A percentile compares a stretch with the other conserved stretches of the same genome.
These are phyloP conservation scores for Choristoneura rosaceana DNA, from an alignment of 2,888 invertebrate genomes.

Conservation along the genomic window DNA sequence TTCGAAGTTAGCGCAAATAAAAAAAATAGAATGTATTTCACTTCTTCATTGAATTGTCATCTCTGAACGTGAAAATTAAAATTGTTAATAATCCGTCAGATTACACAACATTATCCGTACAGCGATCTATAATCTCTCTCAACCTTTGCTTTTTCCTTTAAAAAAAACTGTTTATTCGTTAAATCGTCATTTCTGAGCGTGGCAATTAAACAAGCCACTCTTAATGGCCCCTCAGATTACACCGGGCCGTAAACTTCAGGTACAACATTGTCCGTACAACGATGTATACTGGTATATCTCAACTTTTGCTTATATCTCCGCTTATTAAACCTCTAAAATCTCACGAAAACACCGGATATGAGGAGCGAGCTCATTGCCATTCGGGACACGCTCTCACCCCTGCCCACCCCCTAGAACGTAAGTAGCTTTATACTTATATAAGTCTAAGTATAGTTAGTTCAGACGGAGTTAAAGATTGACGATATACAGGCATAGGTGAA, in stretches of 20 bases:
- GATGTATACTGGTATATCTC: neutral
- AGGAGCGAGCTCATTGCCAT: conserved; percentile 2
- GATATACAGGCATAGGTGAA: neutral
- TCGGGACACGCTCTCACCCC: conserved; percentile 9
- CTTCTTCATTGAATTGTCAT: no score
- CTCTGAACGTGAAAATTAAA: no score
- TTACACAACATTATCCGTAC: no score
- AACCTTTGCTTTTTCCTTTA: no score
- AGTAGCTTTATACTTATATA: conserved; percentile 1
- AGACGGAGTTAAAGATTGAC: conserved; percentile 3
- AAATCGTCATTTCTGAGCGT: no score
- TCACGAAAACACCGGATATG: conserved; percentile 18
- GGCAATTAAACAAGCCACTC: neutral
- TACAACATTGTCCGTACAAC: neutral
- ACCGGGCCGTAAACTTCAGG: neutral
- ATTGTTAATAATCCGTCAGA: no score
- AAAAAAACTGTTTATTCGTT: no score
- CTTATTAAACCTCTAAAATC: conserved; percentile 25
- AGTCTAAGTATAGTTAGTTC: neutral
- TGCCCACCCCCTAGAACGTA: neutral
- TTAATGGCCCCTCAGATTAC: neutral
- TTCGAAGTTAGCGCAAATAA: no score
- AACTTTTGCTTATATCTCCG: conserved; percentile 12
- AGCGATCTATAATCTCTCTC: no score
- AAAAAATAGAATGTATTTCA: no score